These are phyloP conservation scores for Mythimna loreyi DNA, from an alignment of 2,888 invertebrate species.

Conservation along the genomic window DNA sequence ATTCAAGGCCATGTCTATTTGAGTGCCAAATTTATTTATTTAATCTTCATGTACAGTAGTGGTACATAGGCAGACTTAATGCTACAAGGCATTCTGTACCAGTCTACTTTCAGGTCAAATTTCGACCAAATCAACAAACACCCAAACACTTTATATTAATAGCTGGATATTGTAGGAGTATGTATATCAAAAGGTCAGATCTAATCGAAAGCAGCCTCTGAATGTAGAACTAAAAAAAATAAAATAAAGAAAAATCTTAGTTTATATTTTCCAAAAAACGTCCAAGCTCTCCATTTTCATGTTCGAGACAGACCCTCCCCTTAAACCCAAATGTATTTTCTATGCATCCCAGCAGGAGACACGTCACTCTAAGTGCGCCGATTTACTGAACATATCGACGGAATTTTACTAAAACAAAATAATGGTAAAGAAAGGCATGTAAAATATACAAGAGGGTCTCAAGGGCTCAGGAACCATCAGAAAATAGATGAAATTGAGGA, in stretches of 20 bases:
- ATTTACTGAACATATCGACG: slow-evolving; percentile 55
- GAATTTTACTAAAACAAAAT: slow-evolving; percentile 39
- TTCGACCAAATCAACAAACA: no score
- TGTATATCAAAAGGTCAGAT: no score
- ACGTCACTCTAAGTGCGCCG: slow-evolving; percentile 53
- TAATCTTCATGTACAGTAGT: no score
- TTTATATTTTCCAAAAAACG: slow-evolving; percentile 23
- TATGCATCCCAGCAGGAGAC: slow-evolving; percentile 65
- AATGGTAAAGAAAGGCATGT: slow-evolving; percentile 6
- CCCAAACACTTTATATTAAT: no score
- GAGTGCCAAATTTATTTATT: no score
- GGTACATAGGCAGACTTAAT: no score
- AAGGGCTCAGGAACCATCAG: background rate
- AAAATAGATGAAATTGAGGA: background rate
- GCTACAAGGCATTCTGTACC: no score
- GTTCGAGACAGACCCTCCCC: slow-evolving; percentile 47
- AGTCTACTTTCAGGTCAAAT: no score
- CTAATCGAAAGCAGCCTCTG: no score
- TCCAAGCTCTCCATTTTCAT: slow-evolving; percentile 40
- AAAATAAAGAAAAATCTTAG: background rate
- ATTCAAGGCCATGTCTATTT: no score
- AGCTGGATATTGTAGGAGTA: no score
- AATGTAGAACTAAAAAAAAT: background rate
- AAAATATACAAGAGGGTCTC: background rate
- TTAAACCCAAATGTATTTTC: slow-evolving; percentile 66